Evolutionary conservation across 1,140 invertebrate species (phyloP).

Genomic region (Aphelenchoides fujianensis): DNA sequence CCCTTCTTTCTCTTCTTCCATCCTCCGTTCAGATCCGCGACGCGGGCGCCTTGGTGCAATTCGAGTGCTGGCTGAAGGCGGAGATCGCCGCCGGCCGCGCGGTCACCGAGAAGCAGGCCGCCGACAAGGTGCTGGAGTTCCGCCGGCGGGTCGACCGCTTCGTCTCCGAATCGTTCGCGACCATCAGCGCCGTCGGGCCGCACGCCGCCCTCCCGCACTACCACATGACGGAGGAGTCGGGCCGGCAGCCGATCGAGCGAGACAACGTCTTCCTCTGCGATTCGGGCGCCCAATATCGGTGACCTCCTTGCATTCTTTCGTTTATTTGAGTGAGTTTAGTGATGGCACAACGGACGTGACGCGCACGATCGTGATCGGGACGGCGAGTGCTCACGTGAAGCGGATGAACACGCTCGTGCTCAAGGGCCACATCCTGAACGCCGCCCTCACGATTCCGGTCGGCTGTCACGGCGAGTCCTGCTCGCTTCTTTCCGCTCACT

Average conservation of each 20-base stretch:
- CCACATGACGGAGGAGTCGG: slow-evolving; percentile 69
- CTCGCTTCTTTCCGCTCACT: slow-evolving; percentile 10
- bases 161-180: slow-evolving; percentile 72
- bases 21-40: slow-evolving; percentile 67
- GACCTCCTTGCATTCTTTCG: slow-evolving; percentile 13
- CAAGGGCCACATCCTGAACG: slow-evolving; percentile 81
- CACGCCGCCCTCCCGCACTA: slow-evolving; percentile 95
- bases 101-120: slow-evolving; percentile 82
- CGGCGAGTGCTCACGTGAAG: slow-evolving; percentile 73
- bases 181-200: slow-evolving; percentile 82
- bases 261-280: slow-evolving; percentile 83
- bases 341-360: slow-evolving; percentile 95
- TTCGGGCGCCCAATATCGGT: slow-evolving; percentile 77
- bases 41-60: slow-evolving; percentile 82
- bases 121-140: slow-evolving; percentile 76
- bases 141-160: slow-evolving; percentile 70
- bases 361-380: slow-evolving; percentile 73
- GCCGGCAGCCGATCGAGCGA: slow-evolving; percentile 71
- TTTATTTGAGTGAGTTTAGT: no score
- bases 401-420: slow-evolving; percentile 88
- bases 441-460: slow-evolving; percentile 75
- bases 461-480: slow-evolving; percentile 64
- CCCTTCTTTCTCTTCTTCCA: slow-evolving; percentile 13
- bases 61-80: slow-evolving; percentile 86
- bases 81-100: slow-evolving; percentile 66